Evolutionary conservation across 2,113 vertebrate species (phyloP).

Genomic region (Cichladusa arquata): DNA sequence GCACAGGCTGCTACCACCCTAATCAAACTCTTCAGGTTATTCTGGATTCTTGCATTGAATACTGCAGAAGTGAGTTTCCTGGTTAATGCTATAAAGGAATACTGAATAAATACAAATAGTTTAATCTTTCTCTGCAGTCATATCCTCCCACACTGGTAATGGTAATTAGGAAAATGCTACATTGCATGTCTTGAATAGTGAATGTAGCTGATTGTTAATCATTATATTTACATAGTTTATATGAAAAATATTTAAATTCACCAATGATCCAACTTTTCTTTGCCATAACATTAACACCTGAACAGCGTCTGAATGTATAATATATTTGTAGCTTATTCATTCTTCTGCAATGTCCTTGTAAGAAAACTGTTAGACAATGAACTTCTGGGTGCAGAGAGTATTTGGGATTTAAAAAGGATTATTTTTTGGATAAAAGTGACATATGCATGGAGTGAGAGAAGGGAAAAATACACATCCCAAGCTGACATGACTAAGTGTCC

Average conservation of each 20-base stretch:
- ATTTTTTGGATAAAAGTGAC: not conserved
- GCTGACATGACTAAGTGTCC: not conserved
- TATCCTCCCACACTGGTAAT: constrained; percentile 61
- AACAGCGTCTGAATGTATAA: constrained; percentile 33
- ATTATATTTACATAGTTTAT: constrained; percentile 70
- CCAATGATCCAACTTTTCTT: constrained; percentile 53
- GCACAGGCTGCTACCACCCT: not conserved
- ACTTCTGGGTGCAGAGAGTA: not conserved
- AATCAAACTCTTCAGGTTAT: constrained; percentile 50
- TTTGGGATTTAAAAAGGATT: not conserved
- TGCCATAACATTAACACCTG: constrained; percentile 53
- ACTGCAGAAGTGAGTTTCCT: constrained; percentile 24
- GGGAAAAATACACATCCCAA: not conserved
- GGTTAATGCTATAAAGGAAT: constrained; percentile 64
- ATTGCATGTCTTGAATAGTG: constrained; percentile 55
- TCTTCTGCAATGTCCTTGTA: not conserved
- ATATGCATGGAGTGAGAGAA: not conserved
- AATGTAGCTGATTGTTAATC: constrained; percentile 71
- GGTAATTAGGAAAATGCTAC: constrained; percentile 73
- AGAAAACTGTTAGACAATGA: constrained; percentile 22
- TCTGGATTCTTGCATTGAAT: constrained; percentile 19
- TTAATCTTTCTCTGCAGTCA: constrained; percentile 66
- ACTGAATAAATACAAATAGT: constrained; percentile 73
- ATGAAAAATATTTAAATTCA: constrained; percentile 71
- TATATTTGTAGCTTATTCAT: constrained; percentile 4